Evolutionary conservation across 2,888 invertebrate species (phyloP).

Genomic region (Acanthosoma haemorrhoidale): DNA sequence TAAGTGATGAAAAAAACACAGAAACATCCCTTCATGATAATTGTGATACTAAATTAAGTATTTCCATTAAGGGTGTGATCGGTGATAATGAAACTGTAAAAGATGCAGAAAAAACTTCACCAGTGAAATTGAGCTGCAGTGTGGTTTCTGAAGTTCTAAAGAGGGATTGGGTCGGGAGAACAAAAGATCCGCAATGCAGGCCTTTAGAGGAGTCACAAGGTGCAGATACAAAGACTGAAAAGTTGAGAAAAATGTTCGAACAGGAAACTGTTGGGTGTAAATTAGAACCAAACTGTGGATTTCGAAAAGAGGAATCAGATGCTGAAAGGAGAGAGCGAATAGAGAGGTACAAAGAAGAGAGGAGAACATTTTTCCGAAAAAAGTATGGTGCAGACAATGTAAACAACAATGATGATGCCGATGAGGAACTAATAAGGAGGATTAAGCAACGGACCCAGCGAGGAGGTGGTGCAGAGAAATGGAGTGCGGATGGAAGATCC

Average conservation of each 20-base stretch:
- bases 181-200: conserved; percentile 17
- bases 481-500: conserved; percentile 29
- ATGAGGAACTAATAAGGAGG: conserved; percentile 56
- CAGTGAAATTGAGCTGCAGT: conserved; percentile 29
- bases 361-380: conserved; percentile 76
- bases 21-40: conserved; percentile 12
- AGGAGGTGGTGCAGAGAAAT: conserved; percentile 33
- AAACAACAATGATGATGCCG: conserved; percentile 50
- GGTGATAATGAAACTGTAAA: conserved; percentile 33
- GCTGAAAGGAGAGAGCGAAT: conserved; percentile 41
- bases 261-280: not conserved
- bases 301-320: conserved; percentile 36
- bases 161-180: conserved; percentile 31
- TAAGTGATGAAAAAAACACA: not conserved
- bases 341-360: conserved; percentile 71
- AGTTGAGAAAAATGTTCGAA: not conserved
- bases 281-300: not conserved
- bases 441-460: conserved; percentile 48
- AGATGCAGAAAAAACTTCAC: conserved; percentile 6
- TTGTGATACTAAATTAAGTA: conserved; percentile 38
- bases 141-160: conserved; percentile 36
- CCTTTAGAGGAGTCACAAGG: not conserved
- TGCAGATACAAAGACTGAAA: conserved; percentile 12
- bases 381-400: conserved; percentile 65
- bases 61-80: conserved; percentile 27